phyloP scores from a whole-genome alignment of 2,113 vertebrate species.

The Poeciliopsis turrubarensis region DNA sequence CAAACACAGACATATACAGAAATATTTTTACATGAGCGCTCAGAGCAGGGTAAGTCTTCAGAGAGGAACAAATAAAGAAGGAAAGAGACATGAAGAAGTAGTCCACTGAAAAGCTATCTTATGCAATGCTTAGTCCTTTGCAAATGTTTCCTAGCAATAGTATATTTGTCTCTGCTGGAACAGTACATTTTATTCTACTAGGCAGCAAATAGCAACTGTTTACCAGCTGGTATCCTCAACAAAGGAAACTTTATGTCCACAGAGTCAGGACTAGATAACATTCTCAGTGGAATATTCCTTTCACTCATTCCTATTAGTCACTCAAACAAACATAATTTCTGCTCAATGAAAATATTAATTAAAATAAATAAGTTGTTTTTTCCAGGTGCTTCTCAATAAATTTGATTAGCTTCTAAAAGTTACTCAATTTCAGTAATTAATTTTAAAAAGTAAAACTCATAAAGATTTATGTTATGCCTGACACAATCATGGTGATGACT shows the following conservation, averaged over 20 bases:
- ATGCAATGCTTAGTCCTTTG: not conserved
- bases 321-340: not conserved
- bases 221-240: no score
- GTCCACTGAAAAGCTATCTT: constrained; percentile 23
- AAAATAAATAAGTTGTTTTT: not conserved
- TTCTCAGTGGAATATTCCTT: constrained; percentile 34
- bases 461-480: not conserved
- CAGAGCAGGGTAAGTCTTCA: not conserved
- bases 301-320: not conserved
- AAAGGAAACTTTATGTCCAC: not conserved
- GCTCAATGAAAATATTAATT: not conserved
- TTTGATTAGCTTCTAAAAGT: not conserved
- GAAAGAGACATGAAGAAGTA: constrained; percentile 9
- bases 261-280: not conserved
- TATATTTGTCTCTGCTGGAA: no score
- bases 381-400: not conserved
- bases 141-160: not conserved
- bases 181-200: no score
- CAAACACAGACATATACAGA: constrained; percentile 37
- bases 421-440: not conserved
- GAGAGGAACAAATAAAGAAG: not conserved
- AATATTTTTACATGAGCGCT: constrained; percentile 6
- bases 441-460: not conserved
- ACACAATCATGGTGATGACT: no score
- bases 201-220: no score